Evolutionary conservation across 2,797 vertebrate genomes (phyloP).

Genomic region (Capromys pilorides): DNA sequence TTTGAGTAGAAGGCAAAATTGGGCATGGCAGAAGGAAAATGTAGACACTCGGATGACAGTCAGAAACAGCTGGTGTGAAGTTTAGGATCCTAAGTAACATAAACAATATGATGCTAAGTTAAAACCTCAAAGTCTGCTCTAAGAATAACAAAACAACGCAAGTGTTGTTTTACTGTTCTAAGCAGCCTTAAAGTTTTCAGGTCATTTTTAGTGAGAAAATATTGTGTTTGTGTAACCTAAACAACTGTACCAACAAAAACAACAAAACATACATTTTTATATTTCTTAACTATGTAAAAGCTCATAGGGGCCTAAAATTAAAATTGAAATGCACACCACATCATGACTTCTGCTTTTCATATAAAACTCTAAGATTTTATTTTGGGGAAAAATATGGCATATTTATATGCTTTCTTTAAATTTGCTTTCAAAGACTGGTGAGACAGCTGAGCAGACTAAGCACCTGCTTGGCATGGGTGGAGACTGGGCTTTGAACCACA

Average conservation of each 20-base stretch:
- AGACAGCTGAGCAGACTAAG: too few species aligned
- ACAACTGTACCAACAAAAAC: background rate
- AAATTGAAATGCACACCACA: background rate
- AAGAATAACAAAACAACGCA: background rate
- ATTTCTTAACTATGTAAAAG: background rate
- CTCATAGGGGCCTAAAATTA: background rate
- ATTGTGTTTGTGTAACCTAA: background rate
- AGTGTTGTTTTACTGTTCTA: background rate
- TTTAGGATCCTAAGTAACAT: background rate
- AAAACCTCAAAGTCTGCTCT: background rate
- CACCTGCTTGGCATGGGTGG: too few species aligned
- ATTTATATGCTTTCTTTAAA: background rate
- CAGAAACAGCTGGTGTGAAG: background rate
- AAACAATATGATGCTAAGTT: background rate
- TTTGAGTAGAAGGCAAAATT: background rate
- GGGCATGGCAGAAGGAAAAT: background rate
- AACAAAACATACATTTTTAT: background rate
- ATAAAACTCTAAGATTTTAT: background rate
- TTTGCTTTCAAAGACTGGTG: background rate
- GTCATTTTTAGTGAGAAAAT: background rate
- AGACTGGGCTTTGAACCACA: too few species aligned
- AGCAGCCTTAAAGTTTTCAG: background rate
- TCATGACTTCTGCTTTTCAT: background rate
- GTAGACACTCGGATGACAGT: background rate
- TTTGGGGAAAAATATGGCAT: background rate